These are phyloP conservation scores for Drosophila fulvimacula DNA, from an alignment of 2,888 invertebrate genomes.

Conservation along the genomic window DNA sequence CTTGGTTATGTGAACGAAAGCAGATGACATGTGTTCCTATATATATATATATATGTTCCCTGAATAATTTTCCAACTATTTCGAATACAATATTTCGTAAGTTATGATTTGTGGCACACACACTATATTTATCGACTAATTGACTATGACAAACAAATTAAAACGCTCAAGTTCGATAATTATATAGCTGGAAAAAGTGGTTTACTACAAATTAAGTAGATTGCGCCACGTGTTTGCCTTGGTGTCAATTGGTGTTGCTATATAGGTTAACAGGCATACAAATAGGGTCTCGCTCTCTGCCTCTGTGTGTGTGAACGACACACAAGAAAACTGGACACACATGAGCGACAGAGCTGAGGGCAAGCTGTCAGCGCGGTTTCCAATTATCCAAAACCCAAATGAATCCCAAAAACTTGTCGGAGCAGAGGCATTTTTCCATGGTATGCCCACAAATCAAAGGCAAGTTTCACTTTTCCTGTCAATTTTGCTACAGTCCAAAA, in stretches of 20 bases:
- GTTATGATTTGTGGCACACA: not conserved
- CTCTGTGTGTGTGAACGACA: slow-evolving; percentile 1
- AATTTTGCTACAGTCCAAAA: slow-evolving; percentile 52
- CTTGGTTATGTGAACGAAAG: not conserved
- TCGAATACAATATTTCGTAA: not conserved
- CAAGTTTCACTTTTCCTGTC: slow-evolving; percentile 62
- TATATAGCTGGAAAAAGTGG: slow-evolving; percentile 1
- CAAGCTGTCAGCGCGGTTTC: slow-evolving; percentile 64
- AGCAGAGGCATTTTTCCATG: slow-evolving; percentile 46
- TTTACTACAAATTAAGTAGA: slow-evolving; percentile 11
- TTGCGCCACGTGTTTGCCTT: slow-evolving; percentile 29
- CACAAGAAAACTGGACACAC: slow-evolving; percentile 27
- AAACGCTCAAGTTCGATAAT: slow-evolving; percentile 22
- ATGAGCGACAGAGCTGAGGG: slow-evolving; percentile 9
- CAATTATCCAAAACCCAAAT: slow-evolving; percentile 61
- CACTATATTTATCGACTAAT: slow-evolving; percentile 20
- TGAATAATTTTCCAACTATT: not conserved
- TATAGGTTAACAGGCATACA: slow-evolving; percentile 1
- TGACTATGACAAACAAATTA: slow-evolving; percentile 24
- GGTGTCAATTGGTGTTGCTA: slow-evolving; percentile 16
- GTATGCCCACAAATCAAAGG: slow-evolving; percentile 60
- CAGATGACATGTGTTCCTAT: slow-evolving; percentile 4
- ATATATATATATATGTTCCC: too few species aligned
- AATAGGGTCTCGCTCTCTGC: not conserved
- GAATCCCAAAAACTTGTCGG: slow-evolving; percentile 47